These are phyloP conservation scores for Dryocosmus kuriphilus DNA, from an alignment of 2,888 invertebrate genomes.

Conservation along the genomic window DNA sequence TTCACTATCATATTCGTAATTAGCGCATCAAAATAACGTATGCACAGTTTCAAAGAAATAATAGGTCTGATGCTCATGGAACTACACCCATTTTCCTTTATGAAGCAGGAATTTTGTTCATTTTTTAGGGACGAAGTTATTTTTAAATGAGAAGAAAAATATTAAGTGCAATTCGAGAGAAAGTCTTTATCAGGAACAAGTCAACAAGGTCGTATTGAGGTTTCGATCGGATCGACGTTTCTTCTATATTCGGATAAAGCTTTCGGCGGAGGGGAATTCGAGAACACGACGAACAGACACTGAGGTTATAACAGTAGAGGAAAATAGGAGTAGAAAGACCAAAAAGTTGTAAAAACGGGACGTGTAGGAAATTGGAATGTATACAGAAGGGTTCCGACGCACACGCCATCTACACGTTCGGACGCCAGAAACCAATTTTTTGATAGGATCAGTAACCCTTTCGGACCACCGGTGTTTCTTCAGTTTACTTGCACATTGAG, in stretches of 20 bases:
- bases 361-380: slow-evolving; percentile 56
- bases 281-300: slow-evolving; percentile 44
- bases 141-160: no score
- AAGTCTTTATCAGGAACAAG: slow-evolving; percentile 1
- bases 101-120: no score
- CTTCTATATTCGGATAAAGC: slow-evolving; percentile 41
- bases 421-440: slow-evolving; percentile 70
- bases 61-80: no score
- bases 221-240: slow-evolving; percentile 17
- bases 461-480: slow-evolving; percentile 61
- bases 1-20: no score
- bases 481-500: slow-evolving; percentile 53
- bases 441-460: slow-evolving; percentile 69
- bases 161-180: not conserved
- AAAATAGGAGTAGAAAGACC: slow-evolving; percentile 8
- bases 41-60: no score
- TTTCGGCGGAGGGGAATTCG: slow-evolving; percentile 40
- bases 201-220: slow-evolving; percentile 18
- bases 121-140: no score
- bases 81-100: no score
- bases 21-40: no score
- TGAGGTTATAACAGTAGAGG: slow-evolving; percentile 24
- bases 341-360: slow-evolving; percentile 46
- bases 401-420: slow-evolving; percentile 59
- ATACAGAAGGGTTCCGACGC: slow-evolving; percentile 52